Base-by-base conservation (phyloP, 2,888 invertebrate genomes). In the Lydus trimaculatus region DNA sequence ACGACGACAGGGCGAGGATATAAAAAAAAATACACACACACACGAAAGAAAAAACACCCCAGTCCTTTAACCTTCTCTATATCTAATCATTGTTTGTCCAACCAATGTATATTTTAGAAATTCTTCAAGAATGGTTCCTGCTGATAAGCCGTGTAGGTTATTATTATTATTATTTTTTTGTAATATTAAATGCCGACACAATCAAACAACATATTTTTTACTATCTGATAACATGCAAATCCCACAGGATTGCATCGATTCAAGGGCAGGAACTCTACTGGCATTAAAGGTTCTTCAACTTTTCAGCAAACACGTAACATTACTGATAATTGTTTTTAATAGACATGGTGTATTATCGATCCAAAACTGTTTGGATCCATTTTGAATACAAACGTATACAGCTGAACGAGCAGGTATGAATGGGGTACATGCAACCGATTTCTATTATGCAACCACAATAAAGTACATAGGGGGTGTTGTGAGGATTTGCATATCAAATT, bases 211-310 rank as follows among this genome's bases (percentile, higher is more conserved):
- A 9, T 1, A 48, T 48, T 20, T 8, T 63, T 66, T 69, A 65
- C 63, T 43, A 63, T 56, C 33, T 60, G 64, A 61, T 61, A 66
- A 58, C 69, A 69, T 65, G 69, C 66, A 65, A 69, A 69, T 69
- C 69, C 69, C 61, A 60, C 33, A 43, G 39, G 61, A 61, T 33
- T 39, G 36, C 23, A 52, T 52, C 25, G 61, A 33, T 39, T 36
- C 61, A 61, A 61, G 61, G 61, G 61, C 61, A 64, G 67, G 43
- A 25, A 58, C 33, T 36, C 13, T 9, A 8, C 61, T 61, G 56
- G 39, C 36, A 28, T 28, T 52, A 39, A 52, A 62, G 69, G 69
- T 69, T 69, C 65, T 69, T 69, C 65, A 66, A 69, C 69, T 69
- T 52, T 52, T 25, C 25, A 8, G 20, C 65, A 61, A 60, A 58